These are phyloP conservation scores for Gerosis bhagava DNA, from an alignment of 2,888 invertebrate genomes.

Conservation along the genomic window DNA sequence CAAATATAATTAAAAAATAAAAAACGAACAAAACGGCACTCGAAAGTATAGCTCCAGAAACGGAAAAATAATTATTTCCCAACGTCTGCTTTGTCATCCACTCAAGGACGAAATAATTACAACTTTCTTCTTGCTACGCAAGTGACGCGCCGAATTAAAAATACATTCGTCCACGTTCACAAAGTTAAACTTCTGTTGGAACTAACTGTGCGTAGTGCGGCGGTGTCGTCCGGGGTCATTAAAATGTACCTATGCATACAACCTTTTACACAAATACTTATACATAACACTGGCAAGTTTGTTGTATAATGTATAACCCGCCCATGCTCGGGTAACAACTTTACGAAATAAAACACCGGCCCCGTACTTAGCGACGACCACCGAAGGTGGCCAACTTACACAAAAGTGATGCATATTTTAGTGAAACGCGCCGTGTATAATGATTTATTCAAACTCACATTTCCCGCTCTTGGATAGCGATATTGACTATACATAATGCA, in stretches of 20 bases:
- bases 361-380: constrained; percentile 58
- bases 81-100: constrained; percentile 31
- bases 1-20: constrained; percentile 26
- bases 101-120: constrained; percentile 35
- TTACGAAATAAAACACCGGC: constrained; percentile 74
- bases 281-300: constrained; percentile 58
- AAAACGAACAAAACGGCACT: constrained; percentile 34
- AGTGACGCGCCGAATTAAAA: constrained; percentile 46
- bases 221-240: constrained; percentile 52
- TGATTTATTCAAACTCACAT: constrained; percentile 76
- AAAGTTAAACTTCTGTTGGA: constrained; percentile 53
- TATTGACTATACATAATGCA: constrained; percentile 68
- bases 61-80: constrained; percentile 34
- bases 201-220: too few species aligned
- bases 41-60: constrained; percentile 34
- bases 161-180: constrained; percentile 48
- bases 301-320: constrained; percentile 56
- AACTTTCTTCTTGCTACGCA: constrained; percentile 33
- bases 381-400: constrained; percentile 74
- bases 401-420: constrained; percentile 79
- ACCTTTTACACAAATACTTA: constrained; percentile 54
- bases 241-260: constrained; percentile 56
- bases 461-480: constrained; percentile 63
- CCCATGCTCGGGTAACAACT: too few species aligned
- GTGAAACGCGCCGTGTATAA: constrained; percentile 64